These are phyloP conservation scores for Pao palembangensis DNA, from an alignment of 2,113 vertebrate genomes.

Conservation along the genomic window DNA sequence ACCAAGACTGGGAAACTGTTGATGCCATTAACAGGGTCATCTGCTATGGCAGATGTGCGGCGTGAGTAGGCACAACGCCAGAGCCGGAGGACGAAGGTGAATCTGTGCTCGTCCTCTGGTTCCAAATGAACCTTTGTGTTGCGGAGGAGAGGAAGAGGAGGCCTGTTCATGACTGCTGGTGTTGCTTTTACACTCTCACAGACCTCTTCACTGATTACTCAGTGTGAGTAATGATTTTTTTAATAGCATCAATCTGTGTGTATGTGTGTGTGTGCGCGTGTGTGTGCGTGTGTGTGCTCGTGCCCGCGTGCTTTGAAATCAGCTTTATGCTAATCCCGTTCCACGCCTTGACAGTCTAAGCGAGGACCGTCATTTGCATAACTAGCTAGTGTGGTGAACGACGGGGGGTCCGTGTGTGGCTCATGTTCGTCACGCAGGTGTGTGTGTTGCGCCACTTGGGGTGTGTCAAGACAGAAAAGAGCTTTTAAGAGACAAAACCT, in stretches of 20 bases:
- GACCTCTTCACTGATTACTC: slow-evolving; percentile 41
- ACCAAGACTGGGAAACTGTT: too few relatives aligned
- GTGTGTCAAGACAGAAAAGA: slow-evolving; percentile 24
- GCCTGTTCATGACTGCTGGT: slow-evolving; percentile 12
- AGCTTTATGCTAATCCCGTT: slow-evolving; percentile 70
- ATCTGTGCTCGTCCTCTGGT: too few relatives aligned
- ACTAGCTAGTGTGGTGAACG: slow-evolving; percentile 59
- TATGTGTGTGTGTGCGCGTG: background rate
- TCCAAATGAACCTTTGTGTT: too few relatives aligned
- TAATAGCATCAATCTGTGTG: slow-evolving; percentile 34
- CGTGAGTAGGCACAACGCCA: too few relatives aligned
- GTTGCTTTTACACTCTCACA: slow-evolving; percentile 18
- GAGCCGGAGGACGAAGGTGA: too few relatives aligned
- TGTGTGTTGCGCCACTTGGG: slow-evolving; percentile 27
- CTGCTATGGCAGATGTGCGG: too few relatives aligned
- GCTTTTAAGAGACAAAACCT: slow-evolving; percentile 45
- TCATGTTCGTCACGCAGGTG: slow-evolving; percentile 29
- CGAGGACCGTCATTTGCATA: slow-evolving; percentile 65
- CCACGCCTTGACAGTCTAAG: slow-evolving; percentile 64
- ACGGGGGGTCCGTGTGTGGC: slow-evolving; percentile 45
- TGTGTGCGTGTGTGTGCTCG: slow-evolving; percentile 16
- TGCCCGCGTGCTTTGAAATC: slow-evolving; percentile 56
- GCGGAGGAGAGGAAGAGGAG: background rate
- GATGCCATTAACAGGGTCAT: too few relatives aligned
- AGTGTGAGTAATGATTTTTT: slow-evolving; percentile 53